phyloP scores from a whole-genome alignment of 2,113 vertebrate species.

The Climacteris rufus region DNA sequence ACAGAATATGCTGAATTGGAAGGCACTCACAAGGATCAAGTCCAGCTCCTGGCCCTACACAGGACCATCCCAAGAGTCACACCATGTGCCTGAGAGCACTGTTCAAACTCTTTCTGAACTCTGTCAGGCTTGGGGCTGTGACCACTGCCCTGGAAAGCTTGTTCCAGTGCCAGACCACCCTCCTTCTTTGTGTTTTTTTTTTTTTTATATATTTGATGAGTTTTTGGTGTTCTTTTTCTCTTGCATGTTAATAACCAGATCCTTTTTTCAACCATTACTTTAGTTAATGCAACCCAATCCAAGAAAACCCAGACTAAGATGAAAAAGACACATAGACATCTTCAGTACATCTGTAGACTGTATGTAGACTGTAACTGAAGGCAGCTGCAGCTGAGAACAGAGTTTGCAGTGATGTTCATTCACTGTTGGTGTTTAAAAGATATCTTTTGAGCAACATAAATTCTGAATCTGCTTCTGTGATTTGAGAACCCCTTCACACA shows the following conservation, averaged over 20 bases:
- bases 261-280: neutral
- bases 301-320: neutral
- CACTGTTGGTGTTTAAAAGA: neutral
- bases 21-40: neutral
- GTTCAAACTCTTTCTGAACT: neutral
- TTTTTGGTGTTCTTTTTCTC: neutral
- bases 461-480: neutral
- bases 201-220: neutral
- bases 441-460: neutral
- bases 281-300: neutral
- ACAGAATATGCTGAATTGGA: neutral
- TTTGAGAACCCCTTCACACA: neutral
- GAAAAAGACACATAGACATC: neutral
- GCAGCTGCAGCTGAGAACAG: neutral
- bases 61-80: neutral
- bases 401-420: neutral
- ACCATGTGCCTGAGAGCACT: too few species aligned
- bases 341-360: accelerated
- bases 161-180: too few species aligned
- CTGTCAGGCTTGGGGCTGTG: too few species aligned
- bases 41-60: neutral
- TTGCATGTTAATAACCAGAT: neutral
- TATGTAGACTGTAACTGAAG: neutral
- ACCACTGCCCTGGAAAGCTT: neutral
- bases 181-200: neutral